phyloP scores from a whole-genome alignment of 2,888 invertebrate species.

The Eupithecia pulchellata region DNA sequence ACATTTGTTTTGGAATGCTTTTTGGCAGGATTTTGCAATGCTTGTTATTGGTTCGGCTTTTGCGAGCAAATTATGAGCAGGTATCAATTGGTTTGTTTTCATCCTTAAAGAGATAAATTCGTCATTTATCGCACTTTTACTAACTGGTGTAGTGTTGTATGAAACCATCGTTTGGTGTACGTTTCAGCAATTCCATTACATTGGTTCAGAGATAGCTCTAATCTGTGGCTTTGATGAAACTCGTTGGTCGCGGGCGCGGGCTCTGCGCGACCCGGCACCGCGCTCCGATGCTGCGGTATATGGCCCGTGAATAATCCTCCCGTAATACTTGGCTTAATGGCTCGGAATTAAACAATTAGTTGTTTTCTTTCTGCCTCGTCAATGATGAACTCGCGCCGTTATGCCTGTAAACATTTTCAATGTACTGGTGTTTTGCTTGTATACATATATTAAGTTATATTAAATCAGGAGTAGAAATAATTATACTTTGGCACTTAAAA shows the following conservation, averaged over 20 bases:
- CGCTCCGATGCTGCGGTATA: constrained; percentile 77
- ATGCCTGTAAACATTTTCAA: constrained; percentile 51
- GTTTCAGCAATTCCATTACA: constrained; percentile 36
- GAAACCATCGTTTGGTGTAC: constrained; percentile 21
- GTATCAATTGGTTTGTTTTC: not conserved
- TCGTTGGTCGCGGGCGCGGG: constrained; percentile 45
- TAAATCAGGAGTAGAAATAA: not conserved
- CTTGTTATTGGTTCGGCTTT: not conserved
- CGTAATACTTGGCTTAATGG: constrained; percentile 83
- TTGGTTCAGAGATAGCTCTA: constrained; percentile 40
- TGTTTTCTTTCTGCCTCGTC: constrained; percentile 82
- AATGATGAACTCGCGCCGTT: constrained; percentile 66
- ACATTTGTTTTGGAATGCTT: constrained; percentile 17
- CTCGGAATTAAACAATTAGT: constrained; percentile 84
- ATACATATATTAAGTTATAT: constrained; percentile 1
- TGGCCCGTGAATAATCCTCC: constrained; percentile 82
- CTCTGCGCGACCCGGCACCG: constrained; percentile 55
- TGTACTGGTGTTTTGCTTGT: not conserved
- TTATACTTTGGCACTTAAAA: not conserved
- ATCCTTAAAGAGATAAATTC: not conserved
- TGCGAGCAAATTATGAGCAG: not conserved
- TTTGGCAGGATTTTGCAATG: constrained; percentile 6
- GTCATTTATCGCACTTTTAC: not conserved
- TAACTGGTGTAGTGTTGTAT: constrained; percentile 14
- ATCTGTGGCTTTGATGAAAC: constrained; percentile 47